Conservation (phyloP, 2,888 invertebrate genomes). For the Seladonia tumulorum region DNA sequence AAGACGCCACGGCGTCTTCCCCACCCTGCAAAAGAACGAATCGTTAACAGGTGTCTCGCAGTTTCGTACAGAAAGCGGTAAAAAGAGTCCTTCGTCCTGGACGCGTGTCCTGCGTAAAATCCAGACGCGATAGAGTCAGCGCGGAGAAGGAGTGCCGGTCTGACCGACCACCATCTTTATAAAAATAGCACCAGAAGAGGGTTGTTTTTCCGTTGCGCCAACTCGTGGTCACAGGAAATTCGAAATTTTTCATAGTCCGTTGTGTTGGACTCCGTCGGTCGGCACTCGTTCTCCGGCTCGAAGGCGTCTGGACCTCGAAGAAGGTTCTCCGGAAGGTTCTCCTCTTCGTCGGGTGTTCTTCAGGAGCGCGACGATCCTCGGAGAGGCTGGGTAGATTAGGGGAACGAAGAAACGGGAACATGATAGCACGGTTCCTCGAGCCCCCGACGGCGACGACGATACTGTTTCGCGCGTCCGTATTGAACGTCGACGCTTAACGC, state of each 20-base stretch:
- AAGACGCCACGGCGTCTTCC: constrained; percentile 1
- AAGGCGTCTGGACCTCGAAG: background rate
- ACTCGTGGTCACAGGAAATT: constrained; percentile 21
- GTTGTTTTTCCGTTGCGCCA: constrained; percentile 17
- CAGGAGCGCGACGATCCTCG: constrained; percentile 5
- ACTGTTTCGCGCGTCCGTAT: constrained; percentile 32
- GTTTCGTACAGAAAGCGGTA: constrained; percentile 31
- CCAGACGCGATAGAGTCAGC: constrained; percentile 24
- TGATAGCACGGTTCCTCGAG: constrained; percentile 47
- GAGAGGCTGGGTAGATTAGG: background rate
- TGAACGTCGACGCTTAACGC: constrained; percentile 65
- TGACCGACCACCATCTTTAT: constrained; percentile 57
- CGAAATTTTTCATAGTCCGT: constrained; percentile 28
- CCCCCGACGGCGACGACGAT: constrained; percentile 49
- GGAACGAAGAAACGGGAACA: constrained; percentile 43
- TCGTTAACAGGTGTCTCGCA: background rate
- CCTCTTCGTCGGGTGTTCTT: background rate
- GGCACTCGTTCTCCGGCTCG: constrained; percentile 69
- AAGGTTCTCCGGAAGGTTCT: background rate
- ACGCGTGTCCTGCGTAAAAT: background rate
- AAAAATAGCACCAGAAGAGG: constrained; percentile 72
- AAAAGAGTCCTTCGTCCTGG: constrained; percentile 28
- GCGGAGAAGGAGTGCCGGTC: constrained; percentile 69
- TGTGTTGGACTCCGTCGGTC: constrained; percentile 37
- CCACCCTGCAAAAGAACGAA: background rate